These are phyloP conservation scores for Cyphomyrmex costatus DNA, from an alignment of 1,140 invertebrate species.

Conservation along the genomic window DNA sequence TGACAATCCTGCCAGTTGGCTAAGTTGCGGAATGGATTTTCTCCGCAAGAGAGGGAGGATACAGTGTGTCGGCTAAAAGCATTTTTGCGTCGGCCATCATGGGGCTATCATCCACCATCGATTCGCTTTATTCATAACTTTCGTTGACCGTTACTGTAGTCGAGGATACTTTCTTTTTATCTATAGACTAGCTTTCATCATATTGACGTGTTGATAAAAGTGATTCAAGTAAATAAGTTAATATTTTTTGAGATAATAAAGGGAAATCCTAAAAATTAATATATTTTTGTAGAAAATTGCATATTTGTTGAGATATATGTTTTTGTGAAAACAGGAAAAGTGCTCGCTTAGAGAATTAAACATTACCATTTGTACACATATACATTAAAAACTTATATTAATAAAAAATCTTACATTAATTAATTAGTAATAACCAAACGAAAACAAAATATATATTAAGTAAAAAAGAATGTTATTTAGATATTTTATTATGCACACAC, in stretches of 20 bases:
- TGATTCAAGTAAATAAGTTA: too few species aligned
- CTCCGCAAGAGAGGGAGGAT: slow-evolving; percentile 71
- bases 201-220: too few species aligned
- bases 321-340: too few species aligned
- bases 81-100: slow-evolving; percentile 86
- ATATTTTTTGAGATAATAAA: too few species aligned
- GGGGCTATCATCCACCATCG: slow-evolving; percentile 83
- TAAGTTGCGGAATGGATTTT: slow-evolving; percentile 73
- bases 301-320: too few species aligned
- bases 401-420: neutral
- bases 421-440: neutral
- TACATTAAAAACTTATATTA: neutral
- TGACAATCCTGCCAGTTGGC: slow-evolving; percentile 43
- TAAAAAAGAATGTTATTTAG: neutral
- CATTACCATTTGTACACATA: too few species aligned
- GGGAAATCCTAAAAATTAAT: too few species aligned
- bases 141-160: slow-evolving; percentile 47
- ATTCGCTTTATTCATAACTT: slow-evolving; percentile 84
- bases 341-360: neutral
- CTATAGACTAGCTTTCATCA: slow-evolving; percentile 12
- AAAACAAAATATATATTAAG: neutral
- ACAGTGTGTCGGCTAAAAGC: slow-evolving; percentile 85
- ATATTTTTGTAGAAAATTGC: too few species aligned
- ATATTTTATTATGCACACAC: neutral
- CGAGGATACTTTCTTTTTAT: slow-evolving; percentile 54